Conservation (phyloP, 2,888 invertebrate species). For the Hypselothyrea guttata region DNA sequence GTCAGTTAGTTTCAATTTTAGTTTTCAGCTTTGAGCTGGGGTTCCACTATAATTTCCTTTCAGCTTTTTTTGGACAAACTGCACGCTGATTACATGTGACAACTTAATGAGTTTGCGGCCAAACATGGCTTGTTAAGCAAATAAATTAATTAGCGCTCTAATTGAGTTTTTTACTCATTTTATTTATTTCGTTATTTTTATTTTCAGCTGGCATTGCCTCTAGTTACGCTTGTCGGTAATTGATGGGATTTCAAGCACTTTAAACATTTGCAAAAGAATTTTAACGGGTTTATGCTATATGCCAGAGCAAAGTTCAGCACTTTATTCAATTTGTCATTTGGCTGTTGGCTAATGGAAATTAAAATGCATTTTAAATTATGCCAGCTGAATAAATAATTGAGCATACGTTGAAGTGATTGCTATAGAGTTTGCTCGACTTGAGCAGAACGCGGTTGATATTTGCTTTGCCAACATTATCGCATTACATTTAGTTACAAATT, state of each 20-base stretch:
- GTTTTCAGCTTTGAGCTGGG: slow-evolving; percentile 49
- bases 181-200: no score
- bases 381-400: slow-evolving; percentile 32
- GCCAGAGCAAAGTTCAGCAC: slow-evolving; percentile 24
- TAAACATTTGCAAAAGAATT: slow-evolving; percentile 45
- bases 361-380: slow-evolving; percentile 23
- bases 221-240: slow-evolving; percentile 26
- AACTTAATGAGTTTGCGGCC: slow-evolving; percentile 76
- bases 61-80: slow-evolving; percentile 37
- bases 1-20: slow-evolving; percentile 75
- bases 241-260: slow-evolving; percentile 42
- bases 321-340: slow-evolving; percentile 51
- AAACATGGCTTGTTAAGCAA: slow-evolving; percentile 76
- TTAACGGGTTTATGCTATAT: slow-evolving; percentile 6
- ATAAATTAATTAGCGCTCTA: slow-evolving; percentile 76
- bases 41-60: not conserved
- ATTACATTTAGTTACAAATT: no score
- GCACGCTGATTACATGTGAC: slow-evolving; percentile 75
- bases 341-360: slow-evolving; percentile 22
- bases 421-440: no score
- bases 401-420: no score
- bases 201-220: slow-evolving; percentile 1
- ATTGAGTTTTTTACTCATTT: slow-evolving; percentile 71
- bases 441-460: no score
- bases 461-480: no score